Evolutionary conservation across 2,113 vertebrate genomes (phyloP).

Genomic region (Mixornis gularis): DNA sequence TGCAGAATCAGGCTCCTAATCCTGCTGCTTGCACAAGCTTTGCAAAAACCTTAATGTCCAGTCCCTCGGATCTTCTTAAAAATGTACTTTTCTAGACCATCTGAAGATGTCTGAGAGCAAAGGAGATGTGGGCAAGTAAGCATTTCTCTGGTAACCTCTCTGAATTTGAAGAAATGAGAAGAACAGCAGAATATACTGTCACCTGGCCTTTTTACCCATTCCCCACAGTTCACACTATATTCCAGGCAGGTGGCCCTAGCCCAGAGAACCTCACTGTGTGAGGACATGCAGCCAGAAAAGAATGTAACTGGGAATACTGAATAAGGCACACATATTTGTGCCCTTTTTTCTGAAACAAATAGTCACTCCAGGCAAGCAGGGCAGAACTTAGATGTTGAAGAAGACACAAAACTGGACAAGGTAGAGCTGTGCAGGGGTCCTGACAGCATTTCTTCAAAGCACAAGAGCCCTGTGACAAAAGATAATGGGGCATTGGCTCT

Average conservation of each 20-base stretch:
- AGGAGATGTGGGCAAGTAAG: background rate
- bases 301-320: background rate
- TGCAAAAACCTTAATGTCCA: background rate
- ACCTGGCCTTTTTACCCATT: background rate
- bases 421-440: background rate
- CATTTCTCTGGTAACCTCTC: background rate
- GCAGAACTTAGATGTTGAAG: background rate
- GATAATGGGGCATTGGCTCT: background rate
- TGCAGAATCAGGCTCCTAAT: background rate
- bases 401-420: background rate
- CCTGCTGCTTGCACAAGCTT: background rate
- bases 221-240: background rate
- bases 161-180: background rate
- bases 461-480: background rate
- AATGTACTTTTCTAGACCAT: background rate
- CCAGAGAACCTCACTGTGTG: background rate
- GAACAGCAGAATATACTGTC: background rate
- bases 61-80: background rate
- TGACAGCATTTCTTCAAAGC: slow-evolving; percentile 3
- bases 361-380: background rate
- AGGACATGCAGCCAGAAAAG: background rate
- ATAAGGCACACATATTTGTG: background rate
- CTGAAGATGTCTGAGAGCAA: background rate
- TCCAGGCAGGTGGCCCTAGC: background rate
- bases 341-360: background rate